Base-by-base conservation (phyloP, 2,888 invertebrate genomes). In the Drosophila algonquin region DNA sequence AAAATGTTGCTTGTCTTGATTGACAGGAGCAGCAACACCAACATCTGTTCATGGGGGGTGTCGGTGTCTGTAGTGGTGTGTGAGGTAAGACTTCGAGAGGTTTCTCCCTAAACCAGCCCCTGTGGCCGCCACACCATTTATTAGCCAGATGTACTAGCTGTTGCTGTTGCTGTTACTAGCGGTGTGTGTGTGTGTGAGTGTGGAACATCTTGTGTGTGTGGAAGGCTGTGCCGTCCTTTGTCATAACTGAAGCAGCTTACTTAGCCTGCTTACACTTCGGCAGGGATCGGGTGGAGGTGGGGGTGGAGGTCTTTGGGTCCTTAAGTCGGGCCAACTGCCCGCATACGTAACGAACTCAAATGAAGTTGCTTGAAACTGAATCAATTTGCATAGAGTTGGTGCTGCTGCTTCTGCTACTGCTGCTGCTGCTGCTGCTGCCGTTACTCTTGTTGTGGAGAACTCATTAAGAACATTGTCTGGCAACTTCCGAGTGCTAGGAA, bases 321-420 rank as follows among this genome's bases (percentile, higher is more conserved):
- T 53, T 59, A 63, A 72, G 74, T 46, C 67, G 57, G 57, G 35
- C 69, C 63, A 67, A 68, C 58, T 58, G 69, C 61, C 61, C 77
- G 85, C 83, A 85, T 85, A 86, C 77, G 64, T 85, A 85, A 85
- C 84, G 85, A 85, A 81, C 86, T 77, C 67, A 82, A 86, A 79
- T 81, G 71, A 86, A 84, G 85, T 85, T 80, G 75, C 67, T 59
- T 63, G 71, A 64, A 80, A 80, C 74, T 77, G 71, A 83, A 74
- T 79, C 79, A 69, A 85, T 85, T 85, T 83, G 75, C 83, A 83
- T 83, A 83, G 78, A 80, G 80, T 76, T 76, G 53, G 52, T 62
- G 69, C 62, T 71, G 52, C 18, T 21, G 75, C n/a, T n/a, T n/a
- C n/a, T n/a, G n/a, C n/a, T n/a, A n/a, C n/a, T n/a, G n/a, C n/a